Conservation (phyloP, 1,140 invertebrate species). For the Patella vulgata region DNA sequence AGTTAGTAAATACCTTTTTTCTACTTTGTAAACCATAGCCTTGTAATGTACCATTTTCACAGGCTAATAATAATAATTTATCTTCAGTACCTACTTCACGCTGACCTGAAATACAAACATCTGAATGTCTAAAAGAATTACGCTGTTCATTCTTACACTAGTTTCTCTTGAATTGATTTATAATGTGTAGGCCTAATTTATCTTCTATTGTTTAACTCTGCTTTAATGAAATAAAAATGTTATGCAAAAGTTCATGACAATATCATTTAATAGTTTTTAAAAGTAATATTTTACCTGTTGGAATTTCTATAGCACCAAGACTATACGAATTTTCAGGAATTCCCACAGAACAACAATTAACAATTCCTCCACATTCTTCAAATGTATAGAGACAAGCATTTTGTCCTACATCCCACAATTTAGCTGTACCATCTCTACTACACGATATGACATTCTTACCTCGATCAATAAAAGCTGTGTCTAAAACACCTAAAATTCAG, state of each 20-base stretch:
- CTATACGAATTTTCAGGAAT: constrained; percentile 49
- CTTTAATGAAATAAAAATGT: too few species aligned
- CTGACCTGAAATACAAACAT: constrained; percentile 67
- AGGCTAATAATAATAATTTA: constrained; percentile 74
- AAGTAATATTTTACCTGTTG: too few species aligned
- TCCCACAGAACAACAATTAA: constrained; percentile 69
- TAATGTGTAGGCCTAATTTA: too few species aligned
- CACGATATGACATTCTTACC: constrained; percentile 80
- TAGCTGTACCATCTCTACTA: constrained; percentile 77
- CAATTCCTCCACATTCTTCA: constrained; percentile 64
- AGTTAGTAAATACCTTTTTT: too few species aligned
- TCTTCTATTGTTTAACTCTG: too few species aligned
- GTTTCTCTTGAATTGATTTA: too few species aligned
- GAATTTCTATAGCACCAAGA: constrained; percentile 53
- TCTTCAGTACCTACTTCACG: constrained; percentile 75
- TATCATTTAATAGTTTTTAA: too few species aligned
- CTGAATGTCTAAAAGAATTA: too few species aligned
- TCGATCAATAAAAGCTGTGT: constrained; percentile 76
- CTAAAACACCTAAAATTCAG: constrained; percentile 70
- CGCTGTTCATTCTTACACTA: too few species aligned
- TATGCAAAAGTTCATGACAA: too few species aligned
- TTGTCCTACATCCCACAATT: constrained; percentile 78
- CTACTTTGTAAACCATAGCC: constrained; percentile 72
- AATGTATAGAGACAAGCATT: constrained; percentile 71
- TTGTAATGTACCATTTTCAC: constrained; percentile 73